Evolutionary conservation across 2,113 vertebrate species (phyloP), one percentile per base, ranked within the genome.

Genomic region (Pterocles burchelli): DNA sequence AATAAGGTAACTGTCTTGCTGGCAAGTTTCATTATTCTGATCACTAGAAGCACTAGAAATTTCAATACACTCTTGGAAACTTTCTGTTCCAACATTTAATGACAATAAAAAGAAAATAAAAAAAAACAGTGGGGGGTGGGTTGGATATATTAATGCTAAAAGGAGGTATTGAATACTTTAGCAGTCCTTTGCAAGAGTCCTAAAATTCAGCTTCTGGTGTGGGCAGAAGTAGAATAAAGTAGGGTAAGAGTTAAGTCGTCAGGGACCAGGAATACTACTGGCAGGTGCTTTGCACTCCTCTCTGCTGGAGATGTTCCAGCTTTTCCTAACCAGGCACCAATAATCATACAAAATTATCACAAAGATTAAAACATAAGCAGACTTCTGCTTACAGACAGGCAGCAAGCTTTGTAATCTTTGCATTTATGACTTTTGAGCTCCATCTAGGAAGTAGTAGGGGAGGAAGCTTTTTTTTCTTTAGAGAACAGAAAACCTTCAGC

Each of bases 101-200:
- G 83, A 93, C 58, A 88, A 79, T 84, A 91, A 94, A 95, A 95
- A 89, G 17, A 45, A 74, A 62, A 58, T 4, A 33, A 45, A 80
- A 66, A 49, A 55, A 51, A 92, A 72, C 94, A 85, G 93, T 9
- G 20, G 34, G 88, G 74, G 62, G 62, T 71, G 52, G 57, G 24
- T 67, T 96, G 88, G 88, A 95, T 93, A 96, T 74, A 76, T 36
- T 95, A 91, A 88, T 41, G 65, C 72, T 94, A 85, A 88, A 93
- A 96, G 28, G 24, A 90, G 51, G 8, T 55, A 94, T 24, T 93
- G 93, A 97, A 93, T 96, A 84, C 85, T 96, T 96, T 90, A 95
- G 78, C 96, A 97, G 96, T 24, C 82, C 59, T 81, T 89, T 26
- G 33, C 59, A 84, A 70, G 43, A 71, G 26, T 45, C 7, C 1